Percentiles rank a stretch among this genome's conserved stretches.
Evolutionary conservation across 2,797 vertebrate genomes (phyloP).

Genomic region (Pantherophis vulpinus): DNA sequence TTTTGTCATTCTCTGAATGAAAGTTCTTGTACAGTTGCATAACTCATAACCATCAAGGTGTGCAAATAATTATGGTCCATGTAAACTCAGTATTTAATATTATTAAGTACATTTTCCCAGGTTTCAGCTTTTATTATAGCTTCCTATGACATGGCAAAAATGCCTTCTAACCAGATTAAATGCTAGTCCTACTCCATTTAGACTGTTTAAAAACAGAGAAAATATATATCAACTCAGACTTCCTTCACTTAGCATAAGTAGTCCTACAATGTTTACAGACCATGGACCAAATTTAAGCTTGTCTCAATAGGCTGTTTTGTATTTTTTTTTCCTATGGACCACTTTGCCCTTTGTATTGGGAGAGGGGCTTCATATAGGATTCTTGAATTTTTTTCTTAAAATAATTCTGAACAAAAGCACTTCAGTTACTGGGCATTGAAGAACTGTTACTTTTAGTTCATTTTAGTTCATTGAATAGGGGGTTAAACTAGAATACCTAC

Average conservation of each 20-base stretch:
- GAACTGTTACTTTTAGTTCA: background rate
- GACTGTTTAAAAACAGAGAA: background rate
- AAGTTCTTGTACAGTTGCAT: background rate
- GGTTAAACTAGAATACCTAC: too few species aligned
- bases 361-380: background rate
- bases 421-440: background rate
- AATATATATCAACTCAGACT: background rate
- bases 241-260: background rate
- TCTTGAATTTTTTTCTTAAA: background rate
- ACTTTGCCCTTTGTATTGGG: background rate
- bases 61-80: background rate
- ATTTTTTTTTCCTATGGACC: background rate
- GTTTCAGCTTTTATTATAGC: background rate
- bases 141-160: background rate
- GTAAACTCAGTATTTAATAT: background rate
- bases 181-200: background rate
- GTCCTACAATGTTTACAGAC: background rate
- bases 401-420: background rate
- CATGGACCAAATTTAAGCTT: background rate
- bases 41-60: background rate
- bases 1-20: background rate
- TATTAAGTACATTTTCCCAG: background rate
- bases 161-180: background rate
- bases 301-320: background rate
- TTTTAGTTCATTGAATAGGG: background rate